Evolutionary conservation across 2,888 invertebrate genomes (phyloP), one percentile per base, ranked within the genome.

Genomic region (Agrochola macilenta): DNA sequence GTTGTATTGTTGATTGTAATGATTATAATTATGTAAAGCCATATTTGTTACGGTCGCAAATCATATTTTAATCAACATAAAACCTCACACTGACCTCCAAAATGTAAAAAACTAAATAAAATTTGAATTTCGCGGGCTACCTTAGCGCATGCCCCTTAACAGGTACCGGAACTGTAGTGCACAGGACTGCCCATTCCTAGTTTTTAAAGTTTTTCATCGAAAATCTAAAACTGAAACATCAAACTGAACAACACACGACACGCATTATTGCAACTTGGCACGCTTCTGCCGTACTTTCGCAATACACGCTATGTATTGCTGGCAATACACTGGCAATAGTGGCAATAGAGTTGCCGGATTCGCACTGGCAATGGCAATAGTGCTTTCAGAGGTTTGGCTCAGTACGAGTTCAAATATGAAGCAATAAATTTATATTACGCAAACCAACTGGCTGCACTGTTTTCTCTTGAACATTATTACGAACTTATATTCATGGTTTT

Each of bases 211-310:
- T 63, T 74, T 60, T 12, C 61, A 82, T 46, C 20, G 4, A 49
- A 54, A 69, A 64, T 11, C 65, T n/a, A 65, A 46, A 66, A 57
- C 26, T 54, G 63, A 78, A 75, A 49, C 65, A 64, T 71, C 64
- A 64, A 26, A 61, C n/a, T 66, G 14, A 74, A 61, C n/a, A n/a
- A n/a, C n/a, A n/a, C n/a, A 58, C 60, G 58, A 61, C 75, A 86
- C 74, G 76, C 87, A 69, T 87, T 81, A 84, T 84, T 84, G 61
- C 66, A 76, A 79, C 76, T 87, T 87, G 87, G 87, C 87, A 81
- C 76, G 78, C 72, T 14, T 60, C 71, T 39, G 64, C 80, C 66
- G 78, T 76, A 86, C 83, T 83, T 76, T 82, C 57, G 76, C 71
- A 82, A 74, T 71, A 75, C 68, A 68, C 72, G 54, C 69, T 57